Conservation (phyloP, 2,113 vertebrate species). For the Calypte anna region DNA sequence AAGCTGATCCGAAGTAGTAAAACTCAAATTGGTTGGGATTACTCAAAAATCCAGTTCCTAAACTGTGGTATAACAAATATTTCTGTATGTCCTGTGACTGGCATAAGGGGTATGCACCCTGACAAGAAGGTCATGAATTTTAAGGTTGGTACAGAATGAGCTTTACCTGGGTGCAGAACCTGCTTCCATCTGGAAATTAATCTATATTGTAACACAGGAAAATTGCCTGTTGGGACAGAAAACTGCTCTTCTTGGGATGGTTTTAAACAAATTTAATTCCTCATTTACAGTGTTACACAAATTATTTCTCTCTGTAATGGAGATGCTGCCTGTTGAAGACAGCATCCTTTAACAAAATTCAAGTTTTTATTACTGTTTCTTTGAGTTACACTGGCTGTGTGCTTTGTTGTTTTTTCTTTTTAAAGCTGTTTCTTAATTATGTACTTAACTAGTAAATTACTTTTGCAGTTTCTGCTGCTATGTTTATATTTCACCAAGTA, state of each 20-base stretch:
- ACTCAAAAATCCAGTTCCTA: fast-evolving
- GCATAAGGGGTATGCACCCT: neutral
- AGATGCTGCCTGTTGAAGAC: neutral
- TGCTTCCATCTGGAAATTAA: neutral
- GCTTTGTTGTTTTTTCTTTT: neutral
- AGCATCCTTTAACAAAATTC: neutral
- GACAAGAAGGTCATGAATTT: neutral
- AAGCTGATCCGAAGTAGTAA: neutral
- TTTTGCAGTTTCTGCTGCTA: conserved; percentile 1
- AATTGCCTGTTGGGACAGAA: neutral
- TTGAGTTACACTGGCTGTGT: neutral
- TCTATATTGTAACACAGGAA: neutral
- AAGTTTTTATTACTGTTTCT: neutral
- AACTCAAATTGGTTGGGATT: neutral
- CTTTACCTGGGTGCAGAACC: neutral
- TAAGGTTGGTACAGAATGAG: neutral
- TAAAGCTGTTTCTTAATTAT: neutral
- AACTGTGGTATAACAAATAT: neutral
- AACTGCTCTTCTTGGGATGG: neutral
- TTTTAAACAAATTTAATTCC: neutral
- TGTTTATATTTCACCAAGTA: conserved; percentile 23
- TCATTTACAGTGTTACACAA: neutral
- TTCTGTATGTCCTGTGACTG: neutral
- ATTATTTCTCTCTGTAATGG: neutral
- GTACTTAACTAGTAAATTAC: neutral